These are phyloP conservation scores for Ibidorhyncha struthersii DNA, from an alignment of 2,113 vertebrate genomes.

Conservation along the genomic window DNA sequence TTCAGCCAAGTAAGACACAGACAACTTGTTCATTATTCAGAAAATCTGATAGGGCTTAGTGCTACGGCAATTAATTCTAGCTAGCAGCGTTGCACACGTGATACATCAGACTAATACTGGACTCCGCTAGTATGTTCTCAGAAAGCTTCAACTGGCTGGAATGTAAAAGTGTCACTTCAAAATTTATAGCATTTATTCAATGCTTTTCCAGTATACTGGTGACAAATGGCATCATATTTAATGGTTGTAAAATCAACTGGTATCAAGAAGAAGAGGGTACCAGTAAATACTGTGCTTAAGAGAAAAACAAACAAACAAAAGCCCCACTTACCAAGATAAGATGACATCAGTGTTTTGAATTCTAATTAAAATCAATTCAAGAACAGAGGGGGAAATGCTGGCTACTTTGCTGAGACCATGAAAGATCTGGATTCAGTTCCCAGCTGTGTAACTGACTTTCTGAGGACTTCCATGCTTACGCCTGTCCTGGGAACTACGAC, in stretches of 20 bases:
- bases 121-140: neutral
- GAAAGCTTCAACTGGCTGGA: neutral
- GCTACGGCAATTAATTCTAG: neutral
- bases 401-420: neutral
- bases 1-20: neutral
- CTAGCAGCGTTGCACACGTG: neutral
- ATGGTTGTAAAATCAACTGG: neutral
- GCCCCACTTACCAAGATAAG: neutral
- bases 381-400: neutral
- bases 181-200: neutral
- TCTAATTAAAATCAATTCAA: neutral
- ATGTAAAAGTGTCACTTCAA: neutral
- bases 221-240: neutral
- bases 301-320: neutral
- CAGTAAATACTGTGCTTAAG: neutral
- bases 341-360: neutral
- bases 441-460: neutral
- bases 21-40: neutral
- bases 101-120: neutral
- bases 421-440: neutral
- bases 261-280: neutral
- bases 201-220: neutral
- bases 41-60: neutral
- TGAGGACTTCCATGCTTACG: neutral
- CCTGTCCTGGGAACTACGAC: neutral